These are phyloP conservation scores for Phrynocephalus vlangalii DNA, from an alignment of 2,797 vertebrate species.

Conservation along the genomic window DNA sequence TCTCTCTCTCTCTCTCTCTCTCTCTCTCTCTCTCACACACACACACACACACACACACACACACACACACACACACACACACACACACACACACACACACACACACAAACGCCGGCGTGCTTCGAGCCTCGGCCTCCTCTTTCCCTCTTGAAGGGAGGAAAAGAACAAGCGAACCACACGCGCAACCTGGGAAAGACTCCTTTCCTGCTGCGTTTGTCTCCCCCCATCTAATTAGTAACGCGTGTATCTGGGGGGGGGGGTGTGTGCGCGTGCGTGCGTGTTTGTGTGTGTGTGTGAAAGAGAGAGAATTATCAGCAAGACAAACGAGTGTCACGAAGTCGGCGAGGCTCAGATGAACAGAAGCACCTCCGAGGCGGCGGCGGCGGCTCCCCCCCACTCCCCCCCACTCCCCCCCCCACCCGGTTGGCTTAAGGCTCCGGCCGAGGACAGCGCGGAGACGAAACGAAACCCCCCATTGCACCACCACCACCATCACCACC, in stretches of 20 bases:
- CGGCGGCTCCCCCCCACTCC: neutral
- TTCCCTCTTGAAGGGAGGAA: neutral
- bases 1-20: no score
- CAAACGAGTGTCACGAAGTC: slow-evolving; percentile 3
- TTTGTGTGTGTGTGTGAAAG: no score
- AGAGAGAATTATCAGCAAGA: neutral
- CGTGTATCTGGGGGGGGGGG: no score
- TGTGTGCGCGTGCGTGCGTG: neutral
- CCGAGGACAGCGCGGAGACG: neutral
- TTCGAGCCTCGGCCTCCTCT: neutral
- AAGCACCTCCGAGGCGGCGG: neutral
- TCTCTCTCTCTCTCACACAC: no score
- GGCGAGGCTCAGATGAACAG: neutral
- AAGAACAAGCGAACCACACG: neutral
- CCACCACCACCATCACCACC: no score
- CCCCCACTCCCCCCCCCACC: no score
- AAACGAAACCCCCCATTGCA: neutral
- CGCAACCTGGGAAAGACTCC: no score
- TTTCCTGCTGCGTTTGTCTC: neutral
- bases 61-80: no score
- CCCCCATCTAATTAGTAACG: neutral
- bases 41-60: no score
- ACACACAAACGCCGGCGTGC: neutral
- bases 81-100: no score
- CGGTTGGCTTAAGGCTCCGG: neutral